phyloP scores from a whole-genome alignment of 1,140 invertebrate genomes.

The Nebria ingens region DNA sequence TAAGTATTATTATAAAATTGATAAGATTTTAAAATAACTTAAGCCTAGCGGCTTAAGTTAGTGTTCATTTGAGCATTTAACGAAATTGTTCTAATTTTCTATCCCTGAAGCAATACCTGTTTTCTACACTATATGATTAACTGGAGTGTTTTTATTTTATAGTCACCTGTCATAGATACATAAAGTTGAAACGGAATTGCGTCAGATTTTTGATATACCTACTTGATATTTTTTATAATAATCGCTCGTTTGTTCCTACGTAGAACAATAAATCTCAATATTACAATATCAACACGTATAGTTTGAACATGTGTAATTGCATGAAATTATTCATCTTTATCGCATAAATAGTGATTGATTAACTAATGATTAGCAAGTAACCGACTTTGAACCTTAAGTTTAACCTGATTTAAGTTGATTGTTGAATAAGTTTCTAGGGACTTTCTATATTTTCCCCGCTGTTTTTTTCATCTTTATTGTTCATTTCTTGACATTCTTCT shows the following conservation, averaged over 20 bases:
- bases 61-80: not conserved
- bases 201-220: not conserved
- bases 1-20: no score
- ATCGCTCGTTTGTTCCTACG: not conserved
- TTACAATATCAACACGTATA: not conserved
- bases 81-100: not conserved
- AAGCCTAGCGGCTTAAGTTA: no score
- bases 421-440: not conserved
- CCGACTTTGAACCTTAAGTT: not conserved
- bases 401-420: not conserved
- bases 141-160: not conserved
- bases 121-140: not conserved
- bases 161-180: not conserved
- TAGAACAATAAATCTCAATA: not conserved
- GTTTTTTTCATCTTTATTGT: not conserved
- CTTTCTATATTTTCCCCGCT: not conserved
- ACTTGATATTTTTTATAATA: not conserved
- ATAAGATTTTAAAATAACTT: no score
- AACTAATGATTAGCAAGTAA: not conserved
- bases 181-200: not conserved
- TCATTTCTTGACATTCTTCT: not conserved
- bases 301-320: not conserved
- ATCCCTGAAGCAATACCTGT: not conserved
- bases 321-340: slow-evolving; percentile 7
- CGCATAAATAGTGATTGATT: not conserved